Percentiles rank a stretch among this genome's conserved stretches.
Evolutionary conservation across 2,113 vertebrate genomes (phyloP).

Genomic region (Herpailurus yagouaroundi): DNA sequence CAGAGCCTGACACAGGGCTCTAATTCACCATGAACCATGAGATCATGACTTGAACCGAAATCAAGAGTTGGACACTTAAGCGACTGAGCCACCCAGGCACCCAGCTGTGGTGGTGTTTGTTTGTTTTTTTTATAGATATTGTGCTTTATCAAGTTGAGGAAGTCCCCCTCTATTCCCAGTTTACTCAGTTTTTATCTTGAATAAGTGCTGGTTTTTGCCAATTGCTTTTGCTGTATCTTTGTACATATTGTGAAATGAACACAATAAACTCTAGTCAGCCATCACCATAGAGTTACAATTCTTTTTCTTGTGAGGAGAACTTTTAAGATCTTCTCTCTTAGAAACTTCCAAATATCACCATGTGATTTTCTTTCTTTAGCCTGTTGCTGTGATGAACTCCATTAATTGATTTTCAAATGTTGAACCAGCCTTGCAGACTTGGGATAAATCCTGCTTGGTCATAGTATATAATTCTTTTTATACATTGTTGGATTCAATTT

Average conservation of each 20-base stretch:
- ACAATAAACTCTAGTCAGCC: not conserved
- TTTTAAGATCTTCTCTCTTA: not conserved
- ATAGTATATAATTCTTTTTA: not conserved
- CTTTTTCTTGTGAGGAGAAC: not conserved
- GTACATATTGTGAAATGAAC: not conserved
- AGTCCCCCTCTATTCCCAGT: not conserved
- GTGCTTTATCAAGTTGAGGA: not conserved
- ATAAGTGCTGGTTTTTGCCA: not conserved
- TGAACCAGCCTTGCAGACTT: not conserved
- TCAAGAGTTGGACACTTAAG: no score
- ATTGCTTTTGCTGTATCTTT: not conserved
- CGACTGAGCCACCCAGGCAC: no score
- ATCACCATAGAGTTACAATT: not conserved
- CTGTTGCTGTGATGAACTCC: not conserved
- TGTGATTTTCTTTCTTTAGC: not conserved
- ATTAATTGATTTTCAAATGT: not conserved
- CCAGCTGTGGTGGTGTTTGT: no score
- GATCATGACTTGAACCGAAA: no score
- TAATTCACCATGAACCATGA: no score
- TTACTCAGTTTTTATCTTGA: not conserved
- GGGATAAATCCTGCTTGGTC: not conserved
- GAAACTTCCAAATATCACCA: not conserved
- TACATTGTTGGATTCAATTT: not conserved
- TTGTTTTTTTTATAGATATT: no score
- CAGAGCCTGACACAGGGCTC: no score